Evolutionary conservation across 1,140 invertebrate genomes (phyloP).

Genomic region (Platyscapa corneri): DNA sequence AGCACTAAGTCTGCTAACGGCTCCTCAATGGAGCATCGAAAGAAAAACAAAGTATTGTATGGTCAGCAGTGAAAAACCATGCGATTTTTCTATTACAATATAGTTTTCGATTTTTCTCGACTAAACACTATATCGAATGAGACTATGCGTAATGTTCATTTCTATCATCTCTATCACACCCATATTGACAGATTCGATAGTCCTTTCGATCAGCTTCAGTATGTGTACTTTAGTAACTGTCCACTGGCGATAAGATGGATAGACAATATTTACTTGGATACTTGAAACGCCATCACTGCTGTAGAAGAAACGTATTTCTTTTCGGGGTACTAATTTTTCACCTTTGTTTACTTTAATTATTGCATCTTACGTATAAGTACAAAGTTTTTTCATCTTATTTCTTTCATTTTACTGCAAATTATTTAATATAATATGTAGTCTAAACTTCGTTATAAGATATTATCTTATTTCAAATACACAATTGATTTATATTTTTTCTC

Average conservation of each 20-base stretch:
- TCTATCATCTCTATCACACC: background rate
- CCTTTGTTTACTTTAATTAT: too few relatives aligned
- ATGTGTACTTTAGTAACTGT: background rate
- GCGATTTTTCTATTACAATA: background rate
- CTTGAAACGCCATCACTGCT: background rate
- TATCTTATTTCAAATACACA: too few relatives aligned
- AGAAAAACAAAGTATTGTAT: too few relatives aligned
- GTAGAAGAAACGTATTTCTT: background rate
- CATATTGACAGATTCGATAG: background rate
- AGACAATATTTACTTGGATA: background rate
- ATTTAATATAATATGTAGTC: too few relatives aligned
- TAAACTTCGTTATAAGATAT: too few relatives aligned
- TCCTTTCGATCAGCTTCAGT: background rate
- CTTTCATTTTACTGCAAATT: too few relatives aligned
- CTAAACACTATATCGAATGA: background rate
- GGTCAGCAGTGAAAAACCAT: too few relatives aligned
- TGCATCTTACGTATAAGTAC: too few relatives aligned
- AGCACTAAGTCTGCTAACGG: too few relatives aligned
- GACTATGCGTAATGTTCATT: background rate
- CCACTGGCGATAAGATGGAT: background rate
- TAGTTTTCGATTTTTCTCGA: background rate
- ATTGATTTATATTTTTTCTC: too few relatives aligned
- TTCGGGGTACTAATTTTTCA: background rate
- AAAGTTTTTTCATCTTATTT: too few relatives aligned
- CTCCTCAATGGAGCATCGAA: too few relatives aligned